Conservation (phyloP, 2,797 vertebrate genomes). For the Loriculus beryllinus region DNA sequence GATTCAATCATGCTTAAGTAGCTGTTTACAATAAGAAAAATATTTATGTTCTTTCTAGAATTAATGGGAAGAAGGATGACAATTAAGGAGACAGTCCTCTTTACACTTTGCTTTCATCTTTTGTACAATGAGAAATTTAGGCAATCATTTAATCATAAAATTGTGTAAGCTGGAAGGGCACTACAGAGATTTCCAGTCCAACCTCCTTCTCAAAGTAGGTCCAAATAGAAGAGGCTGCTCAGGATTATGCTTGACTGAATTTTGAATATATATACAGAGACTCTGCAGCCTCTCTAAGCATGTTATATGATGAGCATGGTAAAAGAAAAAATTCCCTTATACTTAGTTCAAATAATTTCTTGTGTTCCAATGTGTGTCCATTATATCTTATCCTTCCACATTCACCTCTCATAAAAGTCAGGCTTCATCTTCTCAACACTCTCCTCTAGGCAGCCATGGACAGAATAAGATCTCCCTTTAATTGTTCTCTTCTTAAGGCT, state of each 20-base stretch:
- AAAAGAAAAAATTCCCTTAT: not conserved
- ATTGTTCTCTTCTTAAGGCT: not conserved
- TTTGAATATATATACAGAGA: not conserved
- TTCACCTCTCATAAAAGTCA: not conserved
- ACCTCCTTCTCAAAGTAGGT: not conserved
- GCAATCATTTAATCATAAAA: not conserved
- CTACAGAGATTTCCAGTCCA: not conserved
- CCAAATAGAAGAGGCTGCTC: not conserved
- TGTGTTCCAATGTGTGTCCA: not conserved
- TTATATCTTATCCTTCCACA: not conserved
- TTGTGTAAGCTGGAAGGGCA: not conserved
- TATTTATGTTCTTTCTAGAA: not conserved
- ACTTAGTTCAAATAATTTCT: not conserved
- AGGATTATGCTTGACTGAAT: not conserved
- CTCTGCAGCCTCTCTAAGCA: not conserved
- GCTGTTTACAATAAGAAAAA: not conserved
- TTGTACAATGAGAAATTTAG: not conserved
- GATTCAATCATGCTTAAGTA: not conserved
- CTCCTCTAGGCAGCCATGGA: fast-evolving
- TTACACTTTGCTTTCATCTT: not conserved
- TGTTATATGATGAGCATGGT: not conserved
- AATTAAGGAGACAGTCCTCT: not conserved
- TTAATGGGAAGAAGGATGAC: not conserved
- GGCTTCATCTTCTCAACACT: not conserved
- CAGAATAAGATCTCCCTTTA: not conserved